Base-by-base conservation (phyloP, 92 coral and sea anemone genomes). In the Anthopleura xanthogrammica region DNA sequence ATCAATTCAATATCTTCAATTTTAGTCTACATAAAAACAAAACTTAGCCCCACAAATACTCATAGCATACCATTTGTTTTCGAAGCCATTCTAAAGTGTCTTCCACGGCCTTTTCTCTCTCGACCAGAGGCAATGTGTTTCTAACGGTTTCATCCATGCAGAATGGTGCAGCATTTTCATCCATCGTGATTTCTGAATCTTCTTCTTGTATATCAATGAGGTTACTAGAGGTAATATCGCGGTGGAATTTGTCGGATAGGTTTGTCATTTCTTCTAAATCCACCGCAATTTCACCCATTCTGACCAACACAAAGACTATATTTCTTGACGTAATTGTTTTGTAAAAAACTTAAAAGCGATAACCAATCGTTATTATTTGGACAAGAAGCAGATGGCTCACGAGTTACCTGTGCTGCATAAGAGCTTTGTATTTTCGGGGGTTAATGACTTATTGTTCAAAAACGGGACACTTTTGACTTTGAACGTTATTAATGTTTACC, bases 61-160 rank as follows among this genome's bases (percentile, higher is more conserved):
- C 57, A 50, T 3, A 42, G 56, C 84, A 22, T 66, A 81, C 84
- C 77, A 81, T 65, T 81, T 81, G 84, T 48, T 43, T 46, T 81
- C 70, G 48, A 13, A 81, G 84, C 84, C 84, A 81, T 46, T 81
- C 77, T 12, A 81, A 12, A 0, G 84, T 81, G 14, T 71, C 62
- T 19, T 60, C 76, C 5, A 81, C 52, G 20, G 76, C 76, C 36
- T 81, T 81, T 66, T 81, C 76, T 81, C 84, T 72, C 23, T 81
- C 60, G 13, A 20, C 41, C 46, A 81, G 16, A 12, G 76, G 70
- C 29, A 66, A 60, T 16, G 19, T 81, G 36, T 24, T 80, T 46
- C 84, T 66, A 19, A 10, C 58, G 19, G 62, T 71, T 13, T 60
- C 20, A 46, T 81, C 84, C 77, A 81, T 65, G 20, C 84, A 81